A percentile compares a stretch with the other conserved stretches of the same genome.
Evolutionary conservation across 2,888 invertebrate species (phyloP).

Genomic region (Aquatica leii): DNA sequence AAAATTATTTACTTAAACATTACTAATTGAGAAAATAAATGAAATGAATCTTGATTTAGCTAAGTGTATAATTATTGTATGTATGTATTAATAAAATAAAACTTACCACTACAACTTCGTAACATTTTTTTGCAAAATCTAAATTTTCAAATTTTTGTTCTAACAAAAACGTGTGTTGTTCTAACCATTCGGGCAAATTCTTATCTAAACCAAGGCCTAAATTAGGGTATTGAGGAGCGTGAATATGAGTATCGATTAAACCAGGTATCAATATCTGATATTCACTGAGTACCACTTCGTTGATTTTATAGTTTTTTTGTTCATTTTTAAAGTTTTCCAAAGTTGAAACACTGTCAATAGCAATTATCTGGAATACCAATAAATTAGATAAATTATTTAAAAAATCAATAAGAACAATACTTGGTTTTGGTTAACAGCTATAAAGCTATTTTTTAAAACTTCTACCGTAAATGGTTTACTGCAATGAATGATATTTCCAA

Average conservation of each 20-base stretch:
- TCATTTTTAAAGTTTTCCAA: slow-evolving; percentile 48
- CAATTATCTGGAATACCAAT: slow-evolving; percentile 38
- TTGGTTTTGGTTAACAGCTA: slow-evolving; percentile 33
- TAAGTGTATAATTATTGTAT: too few relatives aligned
- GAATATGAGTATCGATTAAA: slow-evolving; percentile 88
- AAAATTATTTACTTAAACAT: too few relatives aligned
- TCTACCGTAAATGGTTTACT: slow-evolving; percentile 40
- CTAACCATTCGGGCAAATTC: slow-evolving; percentile 84
- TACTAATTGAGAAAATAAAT: too few relatives aligned
- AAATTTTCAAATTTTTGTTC: slow-evolving; percentile 76
- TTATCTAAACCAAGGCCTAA: slow-evolving; percentile 83
- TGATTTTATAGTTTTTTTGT: not conserved
- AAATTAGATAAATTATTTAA: slow-evolving; percentile 2
- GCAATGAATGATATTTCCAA: slow-evolving; percentile 59
- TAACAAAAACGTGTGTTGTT: slow-evolving; percentile 84
- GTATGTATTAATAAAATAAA: too few relatives aligned
- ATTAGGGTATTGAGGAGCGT: slow-evolving; percentile 90
- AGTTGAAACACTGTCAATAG: slow-evolving; percentile 43
- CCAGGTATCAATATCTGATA: slow-evolving; percentile 85
- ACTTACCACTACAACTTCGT: slow-evolving; percentile 82
- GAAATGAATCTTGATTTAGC: too few relatives aligned
- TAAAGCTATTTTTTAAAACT: slow-evolving; percentile 36
- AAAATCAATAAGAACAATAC: slow-evolving; percentile 20
- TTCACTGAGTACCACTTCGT: slow-evolving; percentile 49
- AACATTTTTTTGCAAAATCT: slow-evolving; percentile 74